phyloP scores from a whole-genome alignment of 1,140 invertebrate species.

The Pseudoatta argentina region DNA sequence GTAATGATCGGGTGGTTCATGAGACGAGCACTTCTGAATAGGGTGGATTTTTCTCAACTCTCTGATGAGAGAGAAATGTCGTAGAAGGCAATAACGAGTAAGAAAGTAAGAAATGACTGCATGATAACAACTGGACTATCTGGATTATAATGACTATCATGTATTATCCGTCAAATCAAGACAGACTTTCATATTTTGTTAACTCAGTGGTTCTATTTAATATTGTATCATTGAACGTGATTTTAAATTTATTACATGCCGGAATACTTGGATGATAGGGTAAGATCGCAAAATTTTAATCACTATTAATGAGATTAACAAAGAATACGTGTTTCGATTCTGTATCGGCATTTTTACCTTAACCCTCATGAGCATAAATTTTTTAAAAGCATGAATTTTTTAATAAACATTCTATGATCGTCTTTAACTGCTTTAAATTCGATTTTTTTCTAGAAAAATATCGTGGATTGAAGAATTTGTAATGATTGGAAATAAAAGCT shows the following conservation, averaged over 20 bases:
- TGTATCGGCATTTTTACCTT: not conserved
- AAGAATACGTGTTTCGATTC: not conserved
- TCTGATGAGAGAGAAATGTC: constrained; percentile 17
- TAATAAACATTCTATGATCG: not conserved
- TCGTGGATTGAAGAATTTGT: not conserved
- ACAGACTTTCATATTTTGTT: not conserved
- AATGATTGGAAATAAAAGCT: not conserved
- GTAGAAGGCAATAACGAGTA: constrained; percentile 12
- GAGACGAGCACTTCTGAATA: constrained; percentile 40
- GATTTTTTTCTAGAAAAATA: not conserved
- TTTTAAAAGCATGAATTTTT: not conserved
- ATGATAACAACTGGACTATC: constrained; percentile 11
- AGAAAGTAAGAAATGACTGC: constrained; percentile 8
- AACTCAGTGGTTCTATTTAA: not conserved
- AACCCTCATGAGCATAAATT: not conserved
- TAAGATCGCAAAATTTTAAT: not conserved
- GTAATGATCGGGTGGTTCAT: constrained; percentile 39
- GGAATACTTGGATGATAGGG: not conserved
- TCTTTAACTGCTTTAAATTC: not conserved
- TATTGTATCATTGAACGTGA: not conserved
- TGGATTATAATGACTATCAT: constrained; percentile 6
- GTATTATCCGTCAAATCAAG: not conserved
- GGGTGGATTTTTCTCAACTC: constrained; percentile 36
- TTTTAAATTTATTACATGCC: not conserved
- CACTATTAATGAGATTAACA: constrained; percentile 6